phyloP scores from a whole-genome alignment of 2,888 invertebrate species.

The Meiosimyza platycephala region DNA sequence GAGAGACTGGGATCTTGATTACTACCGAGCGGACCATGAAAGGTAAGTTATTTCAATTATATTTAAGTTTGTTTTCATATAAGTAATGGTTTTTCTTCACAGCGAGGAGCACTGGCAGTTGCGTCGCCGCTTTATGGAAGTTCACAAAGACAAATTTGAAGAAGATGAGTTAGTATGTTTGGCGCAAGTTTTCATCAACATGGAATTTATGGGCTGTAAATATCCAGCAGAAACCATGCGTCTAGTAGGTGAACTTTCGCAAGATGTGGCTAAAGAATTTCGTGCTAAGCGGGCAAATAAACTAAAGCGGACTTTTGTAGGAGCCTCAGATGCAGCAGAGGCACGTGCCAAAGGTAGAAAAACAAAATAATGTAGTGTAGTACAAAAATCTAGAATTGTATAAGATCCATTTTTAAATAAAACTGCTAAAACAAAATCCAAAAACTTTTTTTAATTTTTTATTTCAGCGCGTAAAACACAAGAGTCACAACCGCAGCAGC shows the following conservation, averaged over 20 bases:
- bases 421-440: conserved; percentile 36
- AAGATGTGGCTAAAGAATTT: conserved; percentile 80
- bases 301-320: conserved; percentile 79
- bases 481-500: conserved; percentile 32
- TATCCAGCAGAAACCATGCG: conserved; percentile 88
- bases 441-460: conserved; percentile 31
- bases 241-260: conserved; percentile 78
- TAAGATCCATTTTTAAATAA: conserved; percentile 42
- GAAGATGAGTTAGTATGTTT: conserved; percentile 86
- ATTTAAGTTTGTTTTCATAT: too few relatives aligned
- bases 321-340: conserved; percentile 82
- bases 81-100: too few relatives aligned
- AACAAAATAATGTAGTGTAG: conserved; percentile 36
- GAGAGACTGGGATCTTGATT: conserved; percentile 79
- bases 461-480: conserved; percentile 44
- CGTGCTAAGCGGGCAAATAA: conserved; percentile 73
- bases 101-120: conserved; percentile 93
- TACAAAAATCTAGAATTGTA: conserved; percentile 40
- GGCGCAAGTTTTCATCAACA: conserved; percentile 91
- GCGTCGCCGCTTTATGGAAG: conserved; percentile 80
- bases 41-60: too few relatives aligned
- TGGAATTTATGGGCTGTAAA: conserved; percentile 71
- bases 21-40: conserved; percentile 82
- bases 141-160: conserved; percentile 81
- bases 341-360: conserved; percentile 77